phyloP scores from a whole-genome alignment of 2,888 invertebrate species.

The Tetragnatha montana region DNA sequence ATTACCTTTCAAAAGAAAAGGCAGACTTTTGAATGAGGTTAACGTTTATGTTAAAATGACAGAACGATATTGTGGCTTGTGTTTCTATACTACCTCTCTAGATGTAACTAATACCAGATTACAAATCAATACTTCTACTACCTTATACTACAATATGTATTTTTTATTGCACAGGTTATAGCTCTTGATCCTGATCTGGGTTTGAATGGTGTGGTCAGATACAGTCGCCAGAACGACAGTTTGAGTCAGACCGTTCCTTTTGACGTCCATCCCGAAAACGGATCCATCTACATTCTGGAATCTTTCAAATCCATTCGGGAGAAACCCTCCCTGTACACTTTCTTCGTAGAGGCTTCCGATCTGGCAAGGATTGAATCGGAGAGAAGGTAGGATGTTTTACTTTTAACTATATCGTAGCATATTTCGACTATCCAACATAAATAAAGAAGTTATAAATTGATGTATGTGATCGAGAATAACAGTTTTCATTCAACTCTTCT shows the following conservation, averaged over 20 bases:
- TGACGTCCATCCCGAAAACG: constrained; percentile 73
- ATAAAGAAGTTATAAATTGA: too few species aligned
- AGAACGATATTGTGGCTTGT: too few species aligned
- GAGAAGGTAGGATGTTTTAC: constrained; percentile 63
- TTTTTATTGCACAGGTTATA: constrained; percentile 79
- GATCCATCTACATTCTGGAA: constrained; percentile 73
- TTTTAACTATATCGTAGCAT: too few species aligned
- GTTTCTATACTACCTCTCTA: too few species aligned
- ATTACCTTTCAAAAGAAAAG: too few species aligned
- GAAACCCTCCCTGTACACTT: constrained; percentile 73
- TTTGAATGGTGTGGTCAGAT: constrained; percentile 85
- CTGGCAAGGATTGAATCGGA: constrained; percentile 75
- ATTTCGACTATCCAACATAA: too few species aligned
- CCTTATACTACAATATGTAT: not conserved
- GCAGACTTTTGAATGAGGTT: too few species aligned
- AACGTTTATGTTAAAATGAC: too few species aligned
- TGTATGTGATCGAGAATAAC: too few species aligned
- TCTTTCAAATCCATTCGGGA: constrained; percentile 78
- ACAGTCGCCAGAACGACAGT: constrained; percentile 81
- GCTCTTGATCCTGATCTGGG: constrained; percentile 89
- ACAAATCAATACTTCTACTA: too few species aligned
- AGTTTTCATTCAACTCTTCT: too few species aligned
- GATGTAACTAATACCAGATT: too few species aligned
- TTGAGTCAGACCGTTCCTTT: constrained; percentile 73
- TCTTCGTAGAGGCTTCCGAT: constrained; percentile 76